phyloP scores from a whole-genome alignment of 64 coral and sea anemone species.

The Stylophora pistillata region DNA sequence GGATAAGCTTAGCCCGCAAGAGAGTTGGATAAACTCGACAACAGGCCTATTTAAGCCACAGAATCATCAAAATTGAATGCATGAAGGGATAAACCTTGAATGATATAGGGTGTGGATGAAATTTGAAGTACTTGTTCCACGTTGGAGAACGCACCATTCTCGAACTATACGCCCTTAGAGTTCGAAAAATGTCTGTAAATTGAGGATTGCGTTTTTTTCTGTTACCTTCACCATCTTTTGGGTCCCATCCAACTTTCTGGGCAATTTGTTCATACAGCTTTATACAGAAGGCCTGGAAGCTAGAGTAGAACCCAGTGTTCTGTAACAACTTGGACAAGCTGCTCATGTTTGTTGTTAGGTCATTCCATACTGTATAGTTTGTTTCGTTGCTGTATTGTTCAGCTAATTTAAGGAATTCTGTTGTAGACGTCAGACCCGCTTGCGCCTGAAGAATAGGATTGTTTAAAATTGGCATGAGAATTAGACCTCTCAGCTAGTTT shows the following conservation, averaged over 20 bases:
- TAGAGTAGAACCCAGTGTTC: constrained; percentile 79
- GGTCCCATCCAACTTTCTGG: constrained; percentile 76
- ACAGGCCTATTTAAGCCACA: too few species aligned
- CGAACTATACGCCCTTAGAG: too few species aligned
- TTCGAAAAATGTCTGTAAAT: too few species aligned
- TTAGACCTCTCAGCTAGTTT: not conserved
- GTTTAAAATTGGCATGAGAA: not conserved
- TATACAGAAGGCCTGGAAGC: constrained; percentile 64
- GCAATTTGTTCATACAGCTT: constrained; percentile 80
- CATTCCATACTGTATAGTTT: constrained; percentile 97
- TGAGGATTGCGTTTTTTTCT: not conserved
- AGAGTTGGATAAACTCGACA: too few species aligned
- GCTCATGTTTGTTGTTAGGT: constrained; percentile 70
- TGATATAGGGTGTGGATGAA: too few species aligned
- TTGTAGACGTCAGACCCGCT: constrained; percentile 77
- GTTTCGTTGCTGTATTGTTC: constrained; percentile 79
- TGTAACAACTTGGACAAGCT: constrained; percentile 64
- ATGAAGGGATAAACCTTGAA: too few species aligned
- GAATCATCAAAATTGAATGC: too few species aligned
- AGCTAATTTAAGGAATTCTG: constrained; percentile 83
- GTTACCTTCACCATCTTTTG: constrained; percentile 78
- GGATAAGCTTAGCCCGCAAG: too few species aligned
- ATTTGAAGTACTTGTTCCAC: too few species aligned
- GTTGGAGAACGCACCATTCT: too few species aligned
- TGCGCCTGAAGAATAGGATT: constrained; percentile 42